Evolutionary conservation across 2,113 vertebrate genomes (phyloP), one percentile per base, ranked within the genome.

Genomic region (Jacana jacana): DNA sequence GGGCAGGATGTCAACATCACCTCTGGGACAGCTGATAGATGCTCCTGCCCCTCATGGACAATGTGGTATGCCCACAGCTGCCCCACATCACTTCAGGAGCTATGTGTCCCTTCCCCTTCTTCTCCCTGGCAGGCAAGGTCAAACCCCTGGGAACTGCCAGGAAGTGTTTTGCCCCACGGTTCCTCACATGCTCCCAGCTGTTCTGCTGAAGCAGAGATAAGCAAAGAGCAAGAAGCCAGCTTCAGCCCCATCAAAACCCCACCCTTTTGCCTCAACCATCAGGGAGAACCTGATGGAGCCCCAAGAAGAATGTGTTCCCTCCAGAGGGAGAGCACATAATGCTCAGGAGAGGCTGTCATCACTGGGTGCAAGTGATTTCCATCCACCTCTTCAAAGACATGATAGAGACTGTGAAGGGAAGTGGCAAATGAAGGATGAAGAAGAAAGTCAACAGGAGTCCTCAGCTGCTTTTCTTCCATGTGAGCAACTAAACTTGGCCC

Each of bases 291-390:
- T 33, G 37, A 37, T 2, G 13, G 33, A 92, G 4, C 5, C 23
- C 19, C 49, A 52, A 13, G 20, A 44, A 77, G 19, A 69, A 8
- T 1, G 0, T 11, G 12, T 51, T 7, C 14, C 7, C 11, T 72
- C 22, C 49, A 25, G 39, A 57, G 30, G 23, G 30, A 66, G 31
- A 81, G 40, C 46, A 44, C 4, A 13, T 18, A 55, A 35, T 20
- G 9, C 61, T 18, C 57, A 60, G 46, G 28, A 66, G 51, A 52
- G 31, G 37, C 31, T 92, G 69, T 54, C 73, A 54, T 4, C 0
- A 28, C 9, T 1, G 0, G 5, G 6, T 52, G 33, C 35, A 46
- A 66, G 28, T 9, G 39, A 15, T 61, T 17, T 83, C 31, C 76
- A 39, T n/a, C 23, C 3, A 42, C 19, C 42, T 63, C n/a, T 42